phyloP scores from a whole-genome alignment of 2,113 vertebrate genomes.

The Ramphastos sulfuratus region DNA sequence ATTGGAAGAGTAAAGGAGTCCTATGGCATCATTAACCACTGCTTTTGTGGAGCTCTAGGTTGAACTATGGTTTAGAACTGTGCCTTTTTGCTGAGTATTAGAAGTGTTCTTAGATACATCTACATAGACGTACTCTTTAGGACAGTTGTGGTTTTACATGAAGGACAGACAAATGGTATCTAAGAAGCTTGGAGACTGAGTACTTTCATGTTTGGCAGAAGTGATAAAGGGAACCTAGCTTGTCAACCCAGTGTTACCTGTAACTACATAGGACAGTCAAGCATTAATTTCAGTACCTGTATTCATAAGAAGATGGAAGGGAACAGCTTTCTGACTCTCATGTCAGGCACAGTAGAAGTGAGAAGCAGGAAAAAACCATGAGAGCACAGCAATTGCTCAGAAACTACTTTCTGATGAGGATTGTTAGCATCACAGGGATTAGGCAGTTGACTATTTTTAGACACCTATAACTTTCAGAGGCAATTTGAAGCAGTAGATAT shows the following conservation, averaged over 20 bases:
- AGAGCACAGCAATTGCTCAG: conserved; percentile 3
- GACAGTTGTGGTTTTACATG: neutral
- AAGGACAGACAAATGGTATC: neutral
- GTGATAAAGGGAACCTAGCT: neutral
- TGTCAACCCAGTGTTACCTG: neutral
- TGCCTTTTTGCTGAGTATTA: neutral
- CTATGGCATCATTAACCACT: neutral
- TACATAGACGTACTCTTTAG: neutral
- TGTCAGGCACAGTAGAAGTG: neutral
- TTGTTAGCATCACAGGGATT: conserved; percentile 30
- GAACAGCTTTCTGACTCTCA: neutral
- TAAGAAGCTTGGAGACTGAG: neutral
- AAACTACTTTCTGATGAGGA: neutral
- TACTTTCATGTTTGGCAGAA: neutral
- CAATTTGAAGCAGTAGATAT: conserved; percentile 25
- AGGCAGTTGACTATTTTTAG: conserved; percentile 53
- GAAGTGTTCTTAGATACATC: neutral
- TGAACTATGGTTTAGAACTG: fast-evolving
- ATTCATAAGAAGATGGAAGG: neutral
- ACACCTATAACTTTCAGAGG: conserved; percentile 35
- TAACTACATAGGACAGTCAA: neutral
- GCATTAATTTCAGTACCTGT: neutral
- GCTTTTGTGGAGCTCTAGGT: neutral
- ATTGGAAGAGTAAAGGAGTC: neutral
- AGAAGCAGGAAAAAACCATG: neutral